Percentiles rank a stretch among this genome's conserved stretches.
Conservation (phyloP, 2,797 vertebrate species). For the Platalea minor region DNA sequence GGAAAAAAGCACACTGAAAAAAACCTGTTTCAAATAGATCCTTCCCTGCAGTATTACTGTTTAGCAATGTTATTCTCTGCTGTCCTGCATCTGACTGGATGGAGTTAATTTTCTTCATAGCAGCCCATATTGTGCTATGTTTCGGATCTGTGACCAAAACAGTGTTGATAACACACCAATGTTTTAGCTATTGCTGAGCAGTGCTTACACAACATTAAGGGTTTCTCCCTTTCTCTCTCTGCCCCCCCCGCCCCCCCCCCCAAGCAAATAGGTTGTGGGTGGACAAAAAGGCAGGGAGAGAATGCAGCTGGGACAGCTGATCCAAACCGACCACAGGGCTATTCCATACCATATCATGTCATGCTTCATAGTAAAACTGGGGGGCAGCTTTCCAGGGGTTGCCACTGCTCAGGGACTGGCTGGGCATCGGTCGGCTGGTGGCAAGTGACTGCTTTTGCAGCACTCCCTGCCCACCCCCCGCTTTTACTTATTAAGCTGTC, state of each 20-base stretch:
- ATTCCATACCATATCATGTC: neutral
- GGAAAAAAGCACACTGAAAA: neutral
- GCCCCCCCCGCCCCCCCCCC: neutral
- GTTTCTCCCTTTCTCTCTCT: neutral
- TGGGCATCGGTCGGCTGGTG: neutral
- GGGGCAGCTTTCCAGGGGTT: neutral
- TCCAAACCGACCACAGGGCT: neutral
- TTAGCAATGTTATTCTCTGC: neutral
- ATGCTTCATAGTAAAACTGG: neutral
- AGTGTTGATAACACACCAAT: accelerated
- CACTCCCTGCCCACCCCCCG: accelerated
- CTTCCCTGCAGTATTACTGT: neutral
- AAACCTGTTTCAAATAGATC: neutral
- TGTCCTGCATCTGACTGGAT: neutral
- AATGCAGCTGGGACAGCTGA: neutral
- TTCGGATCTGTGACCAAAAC: neutral
- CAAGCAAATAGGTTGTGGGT: accelerated
- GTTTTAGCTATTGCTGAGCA: neutral
- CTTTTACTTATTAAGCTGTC: neutral
- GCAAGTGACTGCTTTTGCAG: neutral
- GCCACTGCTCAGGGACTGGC: neutral
- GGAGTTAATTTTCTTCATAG: neutral
- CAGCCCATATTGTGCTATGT: neutral
- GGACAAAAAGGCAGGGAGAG: neutral
- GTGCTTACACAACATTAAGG: neutral